Conservation (phyloP, 2,888 invertebrate species). For the Mermis nigrescens region DNA sequence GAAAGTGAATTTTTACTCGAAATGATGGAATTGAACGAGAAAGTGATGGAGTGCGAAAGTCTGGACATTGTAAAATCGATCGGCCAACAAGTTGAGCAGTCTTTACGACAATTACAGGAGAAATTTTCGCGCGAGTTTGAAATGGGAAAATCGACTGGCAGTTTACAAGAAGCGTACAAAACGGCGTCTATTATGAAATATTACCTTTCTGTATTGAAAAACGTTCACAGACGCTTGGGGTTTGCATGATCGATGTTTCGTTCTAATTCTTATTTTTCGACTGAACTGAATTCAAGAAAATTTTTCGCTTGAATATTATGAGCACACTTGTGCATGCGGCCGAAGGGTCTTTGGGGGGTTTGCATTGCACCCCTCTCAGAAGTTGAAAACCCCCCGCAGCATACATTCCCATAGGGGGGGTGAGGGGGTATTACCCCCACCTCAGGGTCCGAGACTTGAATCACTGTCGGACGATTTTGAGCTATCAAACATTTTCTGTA, state of each 20-base stretch:
- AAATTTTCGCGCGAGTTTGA: constrained; percentile 40
- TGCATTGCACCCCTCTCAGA: too few relatives aligned
- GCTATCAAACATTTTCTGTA: too few relatives aligned
- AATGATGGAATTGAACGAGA: constrained; percentile 74
- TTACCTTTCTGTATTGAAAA: constrained; percentile 54
- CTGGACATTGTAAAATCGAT: constrained; percentile 20
- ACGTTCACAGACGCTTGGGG: constrained; percentile 43
- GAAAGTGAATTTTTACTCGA: constrained; percentile 50
- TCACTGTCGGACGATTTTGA: too few relatives aligned
- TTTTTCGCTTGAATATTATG: too few relatives aligned
- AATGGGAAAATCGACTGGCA: constrained; percentile 45
- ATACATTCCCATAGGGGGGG: too few relatives aligned
- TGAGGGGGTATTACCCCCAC: too few relatives aligned
- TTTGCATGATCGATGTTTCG: neutral
- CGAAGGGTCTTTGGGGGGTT: too few relatives aligned
- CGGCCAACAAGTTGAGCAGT: neutral
- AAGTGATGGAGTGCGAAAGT: constrained; percentile 41
- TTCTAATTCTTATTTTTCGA: too few relatives aligned
- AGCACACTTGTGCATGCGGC: too few relatives aligned
- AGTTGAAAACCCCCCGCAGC: too few relatives aligned
- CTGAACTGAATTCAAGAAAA: too few relatives aligned
- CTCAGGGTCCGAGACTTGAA: too few relatives aligned
- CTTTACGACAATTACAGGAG: neutral
- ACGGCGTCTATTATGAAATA: constrained; percentile 61
- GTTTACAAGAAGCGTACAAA: constrained; percentile 47